phyloP scores from a whole-genome alignment of 2,888 invertebrate genomes.

The Drosophila phalerata region DNA sequence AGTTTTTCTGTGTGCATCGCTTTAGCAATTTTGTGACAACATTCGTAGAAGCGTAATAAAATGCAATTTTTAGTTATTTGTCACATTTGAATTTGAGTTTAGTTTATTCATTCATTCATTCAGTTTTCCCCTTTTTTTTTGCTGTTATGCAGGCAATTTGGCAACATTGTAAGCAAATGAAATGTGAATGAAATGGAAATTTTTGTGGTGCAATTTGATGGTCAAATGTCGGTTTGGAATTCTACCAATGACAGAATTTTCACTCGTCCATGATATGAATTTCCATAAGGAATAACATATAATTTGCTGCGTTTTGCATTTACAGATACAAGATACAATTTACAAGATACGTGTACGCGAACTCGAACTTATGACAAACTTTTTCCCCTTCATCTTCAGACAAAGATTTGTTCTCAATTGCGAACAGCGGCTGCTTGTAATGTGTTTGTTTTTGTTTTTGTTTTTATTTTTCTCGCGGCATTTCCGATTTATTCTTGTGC shows the following conservation, averaged over 20 bases:
- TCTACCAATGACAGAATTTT: not conserved
- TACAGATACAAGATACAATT: slow-evolving; percentile 16
- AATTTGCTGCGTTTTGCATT: slow-evolving; percentile 13
- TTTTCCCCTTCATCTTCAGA: slow-evolving; percentile 49
- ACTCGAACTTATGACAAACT: slow-evolving; percentile 48
- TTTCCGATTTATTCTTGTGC: slow-evolving; percentile 27
- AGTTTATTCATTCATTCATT: slow-evolving; percentile 43
- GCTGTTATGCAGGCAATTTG: slow-evolving; percentile 51
- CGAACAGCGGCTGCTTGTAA: slow-evolving; percentile 60
- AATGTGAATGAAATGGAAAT: slow-evolving; percentile 56
- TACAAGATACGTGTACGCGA: slow-evolving; percentile 12
- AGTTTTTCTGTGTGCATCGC: slow-evolving; percentile 61
- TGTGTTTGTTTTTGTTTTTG: slow-evolving; percentile 69
- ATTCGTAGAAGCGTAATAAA: slow-evolving; percentile 49
- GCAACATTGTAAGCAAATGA: slow-evolving; percentile 59
- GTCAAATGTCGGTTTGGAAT: slow-evolving; percentile 5
- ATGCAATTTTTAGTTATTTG: slow-evolving; percentile 67
- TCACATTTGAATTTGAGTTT: slow-evolving; percentile 65
- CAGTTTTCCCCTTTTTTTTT: slow-evolving; percentile 2
- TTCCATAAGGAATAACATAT: slow-evolving; percentile 18
- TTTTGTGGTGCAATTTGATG: slow-evolving; percentile 42
- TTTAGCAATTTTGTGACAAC: slow-evolving; percentile 49
- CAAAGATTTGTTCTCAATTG: slow-evolving; percentile 30
- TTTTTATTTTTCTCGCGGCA: slow-evolving; percentile 43
- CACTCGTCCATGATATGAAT: slow-evolving; percentile 18